A percentile compares a stretch with the other conserved stretches of the same genome.
Evolutionary conservation across 2,888 invertebrate species (phyloP).

Genomic region (Nemotelus nigrinus): DNA sequence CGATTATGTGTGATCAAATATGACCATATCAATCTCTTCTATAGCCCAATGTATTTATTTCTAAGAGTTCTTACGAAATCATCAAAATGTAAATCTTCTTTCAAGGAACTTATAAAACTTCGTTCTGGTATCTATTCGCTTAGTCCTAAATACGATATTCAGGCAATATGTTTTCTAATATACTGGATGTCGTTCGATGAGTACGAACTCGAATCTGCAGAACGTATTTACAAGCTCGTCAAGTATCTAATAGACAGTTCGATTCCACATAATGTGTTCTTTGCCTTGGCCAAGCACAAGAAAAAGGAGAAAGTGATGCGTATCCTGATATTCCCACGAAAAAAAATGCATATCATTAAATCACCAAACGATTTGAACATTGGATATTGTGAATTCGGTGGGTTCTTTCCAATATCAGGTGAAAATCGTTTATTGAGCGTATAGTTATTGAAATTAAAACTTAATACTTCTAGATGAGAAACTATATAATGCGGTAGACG

Average conservation of each 20-base stretch:
- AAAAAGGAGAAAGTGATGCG: constrained; percentile 63
- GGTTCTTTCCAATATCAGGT: constrained; percentile 79
- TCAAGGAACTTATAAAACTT: constrained; percentile 52
- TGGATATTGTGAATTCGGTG: constrained; percentile 81
- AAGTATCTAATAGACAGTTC: constrained; percentile 70
- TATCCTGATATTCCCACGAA: constrained; percentile 74
- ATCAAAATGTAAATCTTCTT: neutral
- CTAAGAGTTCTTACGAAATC: too few species aligned
- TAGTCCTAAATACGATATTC: constrained; percentile 61
- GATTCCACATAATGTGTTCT: constrained; percentile 80
- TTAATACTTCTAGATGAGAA: too few species aligned
- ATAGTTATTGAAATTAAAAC: too few species aligned
- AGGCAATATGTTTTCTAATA: constrained; percentile 76
- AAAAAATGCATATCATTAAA: constrained; percentile 69
- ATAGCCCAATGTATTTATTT: too few species aligned
- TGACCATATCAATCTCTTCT: too few species aligned
- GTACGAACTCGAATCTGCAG: constrained; percentile 6
- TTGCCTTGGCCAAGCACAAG: constrained; percentile 65
- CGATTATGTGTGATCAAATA: too few species aligned
- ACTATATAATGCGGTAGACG: too few species aligned
- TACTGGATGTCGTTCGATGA: constrained; percentile 53
- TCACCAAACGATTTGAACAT: constrained; percentile 71
- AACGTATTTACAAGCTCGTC: constrained; percentile 60
- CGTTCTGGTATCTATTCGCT: constrained; percentile 48
- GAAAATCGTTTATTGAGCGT: constrained; percentile 55